Evolutionary conservation across 2,888 invertebrate species (phyloP).

Genomic region (Clivina fossor): DNA sequence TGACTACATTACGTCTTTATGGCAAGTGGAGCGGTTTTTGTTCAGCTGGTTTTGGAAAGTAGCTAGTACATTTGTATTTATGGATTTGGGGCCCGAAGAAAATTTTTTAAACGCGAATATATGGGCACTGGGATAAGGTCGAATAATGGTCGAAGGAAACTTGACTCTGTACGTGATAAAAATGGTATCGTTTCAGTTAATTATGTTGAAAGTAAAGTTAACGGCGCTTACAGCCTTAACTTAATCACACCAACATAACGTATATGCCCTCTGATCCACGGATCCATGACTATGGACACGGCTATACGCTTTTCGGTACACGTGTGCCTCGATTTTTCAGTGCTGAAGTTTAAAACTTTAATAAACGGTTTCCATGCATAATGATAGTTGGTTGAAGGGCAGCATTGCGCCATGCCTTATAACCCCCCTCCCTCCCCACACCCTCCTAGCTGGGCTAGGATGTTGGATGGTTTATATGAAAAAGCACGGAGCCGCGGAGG

Average conservation of each 20-base stretch:
- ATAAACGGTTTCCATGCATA: conserved; percentile 26
- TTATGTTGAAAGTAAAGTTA: conserved; percentile 7
- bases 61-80: too few species aligned
- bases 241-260: conserved; percentile 8
- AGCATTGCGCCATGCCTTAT: too few species aligned
- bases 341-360: conserved; percentile 17
- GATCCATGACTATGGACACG: too few species aligned
- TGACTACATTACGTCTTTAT: too few species aligned
- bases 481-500: conserved; percentile 21
- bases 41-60: too few species aligned
- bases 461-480: conserved; percentile 18
- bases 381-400: conserved; percentile 19
- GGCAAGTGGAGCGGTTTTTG: too few species aligned
- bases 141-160: too few species aligned
- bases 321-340: conserved; percentile 15
- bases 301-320: neutral
- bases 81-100: too few species aligned
- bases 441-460: too few species aligned
- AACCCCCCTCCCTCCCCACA: too few species aligned
- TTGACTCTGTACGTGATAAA: conserved; percentile 10
- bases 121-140: too few species aligned
- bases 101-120: too few species aligned
- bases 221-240: neutral
- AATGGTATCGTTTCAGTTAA: conserved; percentile 5
- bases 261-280: neutral